Evolutionary conservation across 2,113 vertebrate species (phyloP), one percentile per base, ranked within the genome.

Genomic region (Cryptomyrus ogoouensis): DNA sequence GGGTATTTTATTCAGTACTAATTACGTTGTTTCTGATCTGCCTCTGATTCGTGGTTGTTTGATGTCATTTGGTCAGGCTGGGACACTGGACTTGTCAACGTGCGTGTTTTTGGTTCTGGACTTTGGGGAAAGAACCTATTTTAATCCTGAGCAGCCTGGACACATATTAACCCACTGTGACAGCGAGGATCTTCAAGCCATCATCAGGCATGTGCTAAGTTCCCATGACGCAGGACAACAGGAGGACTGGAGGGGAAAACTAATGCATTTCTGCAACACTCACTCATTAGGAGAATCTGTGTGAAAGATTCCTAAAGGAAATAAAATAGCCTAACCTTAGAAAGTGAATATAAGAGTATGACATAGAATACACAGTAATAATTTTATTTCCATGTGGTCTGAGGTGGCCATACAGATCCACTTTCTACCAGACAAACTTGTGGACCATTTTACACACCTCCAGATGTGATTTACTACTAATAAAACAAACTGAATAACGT

Each of bases 1-100:
- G 88, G 89, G 58, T 90, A 92, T 89, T 91, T 90, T 89, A 90
- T 85, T 89, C 89, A 58, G 85, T 88, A 88, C 91, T 92, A 90
- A 91, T 92, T 87, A 89, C 89, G 88, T 90, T 49, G 56, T 42
- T 49, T 91, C 35, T 49, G 15, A 58, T 24, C 87, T 80, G 66
- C 42, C 42, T 27, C 74, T 31, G 44, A 49, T 88, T 90, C 46
- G 6, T 50, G 62, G 89, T 88, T 88, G 49, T 66, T 77, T 53
- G 53, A 62, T 47, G 49, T 62, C 87, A 31, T 21, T 24, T 50
- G 27, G 13, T 19, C 8, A 39, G 74, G 10, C 52, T 35, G 44
- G 7, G 13, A n/a, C 10, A 13, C n/a, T 83, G 31, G 42, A 83
- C 52, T 77, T 44, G 24, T 31, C 27, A 8, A 35, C 5, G 0